Evolutionary conservation across 2,797 vertebrate species (phyloP), one percentile per base, ranked within the genome.

Genomic region (Pelodytes ibericus): DNA sequence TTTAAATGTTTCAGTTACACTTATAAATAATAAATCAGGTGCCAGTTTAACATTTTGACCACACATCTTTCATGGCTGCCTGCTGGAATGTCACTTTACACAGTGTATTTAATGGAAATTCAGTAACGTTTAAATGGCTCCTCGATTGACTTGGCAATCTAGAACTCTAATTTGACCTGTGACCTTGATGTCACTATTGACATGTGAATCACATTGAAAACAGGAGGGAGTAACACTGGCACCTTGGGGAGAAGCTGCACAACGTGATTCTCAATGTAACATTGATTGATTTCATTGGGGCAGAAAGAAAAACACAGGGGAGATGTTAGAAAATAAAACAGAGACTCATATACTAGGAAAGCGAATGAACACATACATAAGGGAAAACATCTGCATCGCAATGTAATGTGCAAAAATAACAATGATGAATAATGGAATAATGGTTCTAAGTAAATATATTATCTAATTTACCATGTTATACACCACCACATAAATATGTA

Each of bases 251-350:
- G n/a, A 59, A 57, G 29, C 44, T 6, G 16, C 44, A 56, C 31
- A 71, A 44, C 31, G 31, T 27, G n/a, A 51, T 64, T 77, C 51
- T 71, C 44, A 62, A 9, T 61, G 53, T 75, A 51, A 61, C 57
- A 69, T 69, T 75, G 66, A 75, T 75, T 75, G 57, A 70, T 70
- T 70, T 70, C 30, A 70, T 29, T 56, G 44, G 65, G 66, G 56
- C 58, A 62, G 63, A 76, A 76, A 60, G 30, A 75, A 69, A 75
- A 67, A 67, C 26, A 67, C 63, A 26, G 27, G 63, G 63, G 63
- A 68, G 22, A 68, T 29, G 57, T 22, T 56, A 75, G 36, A 62
- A 68, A 74, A 62, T 61, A 61, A 61, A 61, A 39, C 9, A 36
- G 41, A 75, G 30, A 47, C 24, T 57, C 18, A 11, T 26, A 47